Evolutionary conservation across 2,113 vertebrate species (phyloP).

Genomic region (Megaleporinus macrocephalus): DNA sequence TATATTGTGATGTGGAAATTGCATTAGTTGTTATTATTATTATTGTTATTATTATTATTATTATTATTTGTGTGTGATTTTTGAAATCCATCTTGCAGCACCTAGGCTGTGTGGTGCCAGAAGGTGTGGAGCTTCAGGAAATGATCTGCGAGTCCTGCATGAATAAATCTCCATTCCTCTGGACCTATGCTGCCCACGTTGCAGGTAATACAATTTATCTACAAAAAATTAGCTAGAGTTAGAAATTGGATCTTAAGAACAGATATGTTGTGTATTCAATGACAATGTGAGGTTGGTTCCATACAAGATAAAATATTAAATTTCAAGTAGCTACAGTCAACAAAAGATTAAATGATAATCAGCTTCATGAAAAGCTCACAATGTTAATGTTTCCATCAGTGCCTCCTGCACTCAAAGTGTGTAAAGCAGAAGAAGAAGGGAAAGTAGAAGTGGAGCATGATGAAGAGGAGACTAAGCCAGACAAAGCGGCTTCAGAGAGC

Average conservation of each 20-base stretch:
- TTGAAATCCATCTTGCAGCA: too few species aligned
- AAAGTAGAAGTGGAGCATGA: conserved; percentile 61
- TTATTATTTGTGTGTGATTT: too few species aligned
- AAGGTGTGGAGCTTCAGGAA: conserved; percentile 91
- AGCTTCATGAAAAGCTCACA: background rate
- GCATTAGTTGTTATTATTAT: too few species aligned
- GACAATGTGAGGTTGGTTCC: too few species aligned
- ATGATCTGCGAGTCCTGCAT: conserved; percentile 96
- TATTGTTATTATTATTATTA: too few species aligned
- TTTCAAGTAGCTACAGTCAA: too few species aligned
- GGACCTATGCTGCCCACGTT: conserved; percentile 84
- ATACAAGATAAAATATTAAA: too few species aligned
- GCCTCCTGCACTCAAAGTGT: conserved; percentile 72
- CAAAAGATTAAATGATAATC: background rate
- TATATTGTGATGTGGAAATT: too few species aligned
- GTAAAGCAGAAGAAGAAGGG: conserved; percentile 73
- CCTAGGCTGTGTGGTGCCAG: conserved; percentile 85
- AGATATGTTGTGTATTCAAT: too few species aligned
- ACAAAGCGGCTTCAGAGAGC: conserved; percentile 72
- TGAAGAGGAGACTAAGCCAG: conserved; percentile 37
- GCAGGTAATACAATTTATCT: conserved; percentile 77
- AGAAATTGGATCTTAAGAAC: background rate
- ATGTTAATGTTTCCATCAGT: conserved; percentile 63
- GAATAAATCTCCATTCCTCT: conserved; percentile 85
- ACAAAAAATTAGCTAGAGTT: background rate